phyloP scores from a whole-genome alignment of 2,888 invertebrate species.

The Halictus quadricinctus region DNA sequence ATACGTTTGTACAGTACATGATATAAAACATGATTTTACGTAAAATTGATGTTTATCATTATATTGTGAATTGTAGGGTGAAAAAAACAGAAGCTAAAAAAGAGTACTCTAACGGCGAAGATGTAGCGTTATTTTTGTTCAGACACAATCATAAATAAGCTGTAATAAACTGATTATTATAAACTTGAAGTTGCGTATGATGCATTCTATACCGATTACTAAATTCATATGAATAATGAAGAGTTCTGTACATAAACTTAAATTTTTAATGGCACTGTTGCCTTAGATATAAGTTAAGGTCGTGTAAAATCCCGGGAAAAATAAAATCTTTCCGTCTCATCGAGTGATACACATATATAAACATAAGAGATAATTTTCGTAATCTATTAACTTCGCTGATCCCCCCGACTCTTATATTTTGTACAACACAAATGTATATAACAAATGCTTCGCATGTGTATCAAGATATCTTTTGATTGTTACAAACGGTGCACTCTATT shows the following conservation, averaged over 20 bases:
- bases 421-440: slow-evolving; percentile 72
- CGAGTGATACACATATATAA: slow-evolving; percentile 68
- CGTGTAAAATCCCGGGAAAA: slow-evolving; percentile 65
- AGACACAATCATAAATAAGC: slow-evolving; percentile 75
- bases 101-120: slow-evolving; percentile 65
- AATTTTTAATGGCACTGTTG: slow-evolving; percentile 72
- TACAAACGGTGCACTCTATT: slow-evolving; percentile 61
- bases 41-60: slow-evolving; percentile 72
- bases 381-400: slow-evolving; percentile 67
- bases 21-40: slow-evolving; percentile 71
- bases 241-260: slow-evolving; percentile 71
- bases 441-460: slow-evolving; percentile 68
- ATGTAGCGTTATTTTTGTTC: slow-evolving; percentile 77
- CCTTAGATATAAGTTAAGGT: slow-evolving; percentile 71
- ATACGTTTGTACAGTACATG: slow-evolving; percentile 73
- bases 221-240: slow-evolving; percentile 74
- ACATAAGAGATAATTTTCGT: slow-evolving; percentile 65
- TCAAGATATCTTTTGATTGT: slow-evolving; percentile 62
- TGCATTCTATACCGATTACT: slow-evolving; percentile 72
- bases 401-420: slow-evolving; percentile 69
- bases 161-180: slow-evolving; percentile 79
- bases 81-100: slow-evolving; percentile 33
- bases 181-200: slow-evolving; percentile 71
- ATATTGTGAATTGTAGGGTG: slow-evolving; percentile 66
- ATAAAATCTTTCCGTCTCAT: slow-evolving; percentile 71